Evolutionary conservation across 1,140 invertebrate genomes (phyloP).

Genomic region (Thaumatotibia leucotreta): DNA sequence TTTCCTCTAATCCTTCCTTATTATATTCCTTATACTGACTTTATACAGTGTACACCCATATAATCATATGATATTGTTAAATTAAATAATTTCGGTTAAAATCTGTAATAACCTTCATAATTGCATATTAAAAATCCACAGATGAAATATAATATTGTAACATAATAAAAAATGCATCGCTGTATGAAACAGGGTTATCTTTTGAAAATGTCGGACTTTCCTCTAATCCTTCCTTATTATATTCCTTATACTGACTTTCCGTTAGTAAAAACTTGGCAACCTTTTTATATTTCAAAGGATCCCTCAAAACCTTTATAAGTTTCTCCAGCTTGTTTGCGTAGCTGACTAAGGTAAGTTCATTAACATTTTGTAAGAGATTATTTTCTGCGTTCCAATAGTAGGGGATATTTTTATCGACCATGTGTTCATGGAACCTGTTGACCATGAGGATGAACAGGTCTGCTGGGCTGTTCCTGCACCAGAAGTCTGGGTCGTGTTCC

Average conservation of each 20-base stretch:
- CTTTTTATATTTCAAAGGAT: slow-evolving; percentile 24
- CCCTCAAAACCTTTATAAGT: slow-evolving; percentile 28
- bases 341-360: slow-evolving; percentile 15
- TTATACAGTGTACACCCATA: too few species aligned
- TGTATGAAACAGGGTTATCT: too few species aligned
- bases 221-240: slow-evolving; percentile 16
- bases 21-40: slow-evolving; percentile 35
- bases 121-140: too few species aligned
- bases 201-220: too few species aligned
- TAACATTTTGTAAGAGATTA: slow-evolving; percentile 38
- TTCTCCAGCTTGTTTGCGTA: slow-evolving; percentile 32
- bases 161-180: too few species aligned
- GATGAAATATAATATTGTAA: too few species aligned
- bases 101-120: too few species aligned
- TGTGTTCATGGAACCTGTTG: slow-evolving; percentile 27
- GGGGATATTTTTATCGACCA: slow-evolving; percentile 31
- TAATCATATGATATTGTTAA: too few species aligned
- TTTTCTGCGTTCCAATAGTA: slow-evolving; percentile 51
- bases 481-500: slow-evolving; percentile 25
- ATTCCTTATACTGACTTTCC: slow-evolving; percentile 30
- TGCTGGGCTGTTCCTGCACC: slow-evolving; percentile 31
- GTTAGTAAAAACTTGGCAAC: slow-evolving; percentile 45
- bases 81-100: too few species aligned
- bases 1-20: neutral
- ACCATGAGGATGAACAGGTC: slow-evolving; percentile 44